phyloP scores from a whole-genome alignment of 2,113 vertebrate species.

The Sceloporus undulatus region DNA sequence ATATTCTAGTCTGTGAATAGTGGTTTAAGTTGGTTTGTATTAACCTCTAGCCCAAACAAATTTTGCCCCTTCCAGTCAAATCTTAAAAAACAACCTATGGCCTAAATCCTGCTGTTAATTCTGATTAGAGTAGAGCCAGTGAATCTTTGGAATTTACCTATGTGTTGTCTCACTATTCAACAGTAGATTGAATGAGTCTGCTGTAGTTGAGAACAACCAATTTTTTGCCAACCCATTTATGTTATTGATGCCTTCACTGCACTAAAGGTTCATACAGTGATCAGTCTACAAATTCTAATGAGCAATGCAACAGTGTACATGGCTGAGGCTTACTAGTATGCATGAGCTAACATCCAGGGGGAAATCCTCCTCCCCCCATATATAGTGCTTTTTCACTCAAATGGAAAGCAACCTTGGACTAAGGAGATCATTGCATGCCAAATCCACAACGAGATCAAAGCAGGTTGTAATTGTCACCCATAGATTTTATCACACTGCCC shows the following conservation, averaged over 20 bases:
- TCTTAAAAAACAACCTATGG: not conserved
- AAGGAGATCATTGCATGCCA: no score
- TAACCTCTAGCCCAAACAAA: no score
- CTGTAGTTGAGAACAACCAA: not conserved
- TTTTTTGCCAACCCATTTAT: not conserved
- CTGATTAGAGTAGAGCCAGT: not conserved
- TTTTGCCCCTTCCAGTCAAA: no score
- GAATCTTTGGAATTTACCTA: not conserved
- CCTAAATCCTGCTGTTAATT: not conserved
- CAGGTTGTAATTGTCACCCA: no score
- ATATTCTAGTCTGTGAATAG: no score
- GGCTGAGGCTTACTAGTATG: not conserved
- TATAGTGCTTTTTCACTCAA: not conserved
- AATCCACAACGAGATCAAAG: no score
- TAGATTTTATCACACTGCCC: no score
- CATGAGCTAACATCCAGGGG: not conserved
- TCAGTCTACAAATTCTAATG: not conserved
- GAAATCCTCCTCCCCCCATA: no score
- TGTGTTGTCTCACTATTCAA: not conserved
- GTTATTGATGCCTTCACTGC: not conserved
- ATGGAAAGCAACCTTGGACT: not conserved
- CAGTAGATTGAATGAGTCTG: not conserved
- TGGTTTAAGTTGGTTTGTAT: no score
- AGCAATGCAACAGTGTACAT: not conserved
- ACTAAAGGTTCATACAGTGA: not conserved